A percentile compares a stretch with the other conserved stretches of the same genome.
phyloP scores from a whole-genome alignment of 2,113 vertebrate species.

The Zapus hudsonius region DNA sequence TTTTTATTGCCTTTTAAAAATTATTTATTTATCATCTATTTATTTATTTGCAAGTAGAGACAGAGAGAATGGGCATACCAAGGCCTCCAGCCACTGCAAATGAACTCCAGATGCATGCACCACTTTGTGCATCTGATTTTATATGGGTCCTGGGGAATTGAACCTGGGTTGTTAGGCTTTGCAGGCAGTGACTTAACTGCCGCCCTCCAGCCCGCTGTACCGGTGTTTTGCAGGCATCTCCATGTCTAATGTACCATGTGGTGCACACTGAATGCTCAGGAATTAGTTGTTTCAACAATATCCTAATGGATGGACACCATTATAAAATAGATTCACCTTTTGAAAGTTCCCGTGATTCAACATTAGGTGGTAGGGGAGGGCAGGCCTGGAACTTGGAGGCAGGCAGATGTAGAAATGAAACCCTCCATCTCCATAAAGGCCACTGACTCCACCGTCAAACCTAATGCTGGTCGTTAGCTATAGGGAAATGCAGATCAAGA shows the following conservation, averaged over 20 bases:
- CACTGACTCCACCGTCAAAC: not conserved
- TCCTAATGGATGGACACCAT: not conserved
- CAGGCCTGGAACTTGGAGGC: not conserved
- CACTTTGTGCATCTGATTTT: no score
- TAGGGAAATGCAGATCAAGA: not conserved
- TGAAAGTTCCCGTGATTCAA: not conserved
- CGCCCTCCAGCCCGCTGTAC: no score
- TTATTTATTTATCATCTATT: no score
- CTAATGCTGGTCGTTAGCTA: not conserved
- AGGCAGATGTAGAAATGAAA: not conserved
- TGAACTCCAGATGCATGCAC: no score
- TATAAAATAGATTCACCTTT: not conserved
- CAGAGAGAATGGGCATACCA: no score
- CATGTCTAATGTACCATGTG: not conserved
- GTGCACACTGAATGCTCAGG: not conserved
- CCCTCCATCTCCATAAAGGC: not conserved
- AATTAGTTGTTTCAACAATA: not conserved
- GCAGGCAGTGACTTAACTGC: no score
- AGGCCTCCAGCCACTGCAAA: no score
- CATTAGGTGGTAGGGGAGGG: not conserved
- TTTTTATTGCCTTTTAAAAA: not conserved
- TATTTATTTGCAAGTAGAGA: no score
- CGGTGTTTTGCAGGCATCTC: no score
- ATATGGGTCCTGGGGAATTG: no score
- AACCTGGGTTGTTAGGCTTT: no score